Evolutionary conservation across 1,140 invertebrate genomes (phyloP).

Genomic region (Frieseomelitta varia): DNA sequence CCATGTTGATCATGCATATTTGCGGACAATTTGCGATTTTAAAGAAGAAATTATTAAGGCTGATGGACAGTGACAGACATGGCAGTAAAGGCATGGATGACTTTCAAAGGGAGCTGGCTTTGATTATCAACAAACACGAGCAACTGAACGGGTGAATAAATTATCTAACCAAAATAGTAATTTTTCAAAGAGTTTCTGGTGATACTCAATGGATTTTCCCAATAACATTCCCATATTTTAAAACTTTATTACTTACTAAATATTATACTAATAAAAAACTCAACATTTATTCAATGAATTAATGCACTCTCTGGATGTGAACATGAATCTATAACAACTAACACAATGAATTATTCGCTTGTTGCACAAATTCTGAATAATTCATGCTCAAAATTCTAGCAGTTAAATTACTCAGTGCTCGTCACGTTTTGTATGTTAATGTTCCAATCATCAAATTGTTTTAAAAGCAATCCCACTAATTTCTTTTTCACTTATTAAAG

Average conservation of each 20-base stretch:
- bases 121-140: constrained; percentile 61
- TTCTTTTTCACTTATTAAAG: constrained; percentile 18
- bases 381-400: no score
- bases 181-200: no score
- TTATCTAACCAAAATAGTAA: not conserved
- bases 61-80: constrained; percentile 13
- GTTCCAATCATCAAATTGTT: not conserved
- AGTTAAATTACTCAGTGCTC: not conserved
- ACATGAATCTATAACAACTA: no score
- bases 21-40: constrained; percentile 61
- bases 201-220: no score
- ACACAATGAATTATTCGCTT: no score
- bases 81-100: not conserved
- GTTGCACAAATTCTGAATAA: no score
- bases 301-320: no score
- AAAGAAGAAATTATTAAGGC: constrained; percentile 6
- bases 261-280: no score
- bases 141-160: constrained; percentile 58
- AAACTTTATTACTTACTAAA: no score
- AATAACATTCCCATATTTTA: not conserved
- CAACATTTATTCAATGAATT: no score
- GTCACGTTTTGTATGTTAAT: no score
- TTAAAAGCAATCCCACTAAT: not conserved
- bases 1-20: constrained; percentile 61
- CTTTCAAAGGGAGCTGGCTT: constrained; percentile 41